Conservation (phyloP, 2,888 invertebrate genomes). For the Muscina levida region DNA sequence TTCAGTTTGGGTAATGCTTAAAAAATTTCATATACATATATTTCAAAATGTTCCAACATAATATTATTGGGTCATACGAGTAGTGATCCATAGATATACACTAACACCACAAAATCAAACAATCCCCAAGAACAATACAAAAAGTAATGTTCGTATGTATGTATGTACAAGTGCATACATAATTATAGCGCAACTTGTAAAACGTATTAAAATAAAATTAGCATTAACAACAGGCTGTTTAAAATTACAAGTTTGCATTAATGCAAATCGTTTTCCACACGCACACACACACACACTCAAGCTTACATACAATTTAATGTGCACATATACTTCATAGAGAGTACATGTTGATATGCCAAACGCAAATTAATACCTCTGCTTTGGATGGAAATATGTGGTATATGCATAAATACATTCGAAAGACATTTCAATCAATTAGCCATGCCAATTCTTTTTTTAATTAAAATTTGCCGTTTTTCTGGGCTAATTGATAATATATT, state of each 20-base stretch:
- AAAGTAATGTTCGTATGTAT: too few species aligned
- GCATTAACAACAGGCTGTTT: slow-evolving; percentile 26
- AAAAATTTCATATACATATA: too few species aligned
- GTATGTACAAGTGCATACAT: background rate
- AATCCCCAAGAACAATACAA: too few species aligned
- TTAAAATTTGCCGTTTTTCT: slow-evolving; percentile 13
- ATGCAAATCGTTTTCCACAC: slow-evolving; percentile 11
- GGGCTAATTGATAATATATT: slow-evolving; percentile 55
- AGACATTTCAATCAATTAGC: slow-evolving; percentile 55
- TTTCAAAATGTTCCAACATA: too few species aligned
- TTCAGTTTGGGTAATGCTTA: too few species aligned
- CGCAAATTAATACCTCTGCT: too few species aligned
- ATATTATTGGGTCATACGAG: too few species aligned
- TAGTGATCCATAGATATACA: too few species aligned
- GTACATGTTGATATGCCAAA: too few species aligned
- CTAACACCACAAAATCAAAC: too few species aligned
- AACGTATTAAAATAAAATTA: slow-evolving; percentile 26
- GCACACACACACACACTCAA: background rate
- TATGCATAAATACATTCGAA: background rate
- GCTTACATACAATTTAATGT: background rate
- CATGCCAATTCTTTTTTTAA: slow-evolving; percentile 25
- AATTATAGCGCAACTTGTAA: slow-evolving; percentile 10
- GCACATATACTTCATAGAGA: background rate
- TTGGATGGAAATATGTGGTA: too few species aligned
- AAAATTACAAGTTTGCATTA: slow-evolving; percentile 28